Percentiles rank a stretch among this genome's conserved stretches.
Evolutionary conservation across 2,113 vertebrate species (phyloP).

Genomic region (Pheucticus melanocephalus): DNA sequence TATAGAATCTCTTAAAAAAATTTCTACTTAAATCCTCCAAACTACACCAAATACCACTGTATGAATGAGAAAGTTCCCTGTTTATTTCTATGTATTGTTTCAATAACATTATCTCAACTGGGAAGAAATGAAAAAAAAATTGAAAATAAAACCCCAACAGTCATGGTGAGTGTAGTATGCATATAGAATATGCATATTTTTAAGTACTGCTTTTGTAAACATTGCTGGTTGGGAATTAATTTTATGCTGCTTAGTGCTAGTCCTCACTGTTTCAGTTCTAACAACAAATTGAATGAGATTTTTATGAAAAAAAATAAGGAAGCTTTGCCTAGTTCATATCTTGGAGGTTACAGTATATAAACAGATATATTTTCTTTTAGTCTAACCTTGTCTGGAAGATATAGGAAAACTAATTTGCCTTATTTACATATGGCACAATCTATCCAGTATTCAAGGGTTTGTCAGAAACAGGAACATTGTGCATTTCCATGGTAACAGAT

Average conservation of each 20-base stretch:
- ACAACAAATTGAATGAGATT: slow-evolving; percentile 56
- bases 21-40: not conserved
- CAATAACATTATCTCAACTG: not conserved
- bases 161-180: not conserved
- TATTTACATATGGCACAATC: slow-evolving; percentile 90
- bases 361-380: slow-evolving; percentile 84
- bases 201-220: slow-evolving; percentile 61
- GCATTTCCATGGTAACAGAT: slow-evolving; percentile 92
- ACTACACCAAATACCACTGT: not conserved
- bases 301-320: slow-evolving; percentile 55
- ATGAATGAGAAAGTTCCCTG: not conserved
- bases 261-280: slow-evolving; percentile 58
- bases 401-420: slow-evolving; percentile 89
- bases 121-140: not conserved
- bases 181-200: slow-evolving; percentile 5
- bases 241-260: slow-evolving; percentile 60
- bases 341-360: slow-evolving; percentile 77
- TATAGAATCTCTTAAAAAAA: not conserved
- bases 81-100: not conserved
- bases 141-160: not conserved
- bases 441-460: slow-evolving; percentile 86
- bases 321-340: slow-evolving; percentile 60
- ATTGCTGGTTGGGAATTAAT: slow-evolving; percentile 59
- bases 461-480: slow-evolving; percentile 87
- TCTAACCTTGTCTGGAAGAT: slow-evolving; percentile 86